A percentile compares a stretch with the other conserved stretches of the same genome.
Evolutionary conservation across 2,888 invertebrate genomes (phyloP).

Genomic region (Eupithecia inturbata): DNA sequence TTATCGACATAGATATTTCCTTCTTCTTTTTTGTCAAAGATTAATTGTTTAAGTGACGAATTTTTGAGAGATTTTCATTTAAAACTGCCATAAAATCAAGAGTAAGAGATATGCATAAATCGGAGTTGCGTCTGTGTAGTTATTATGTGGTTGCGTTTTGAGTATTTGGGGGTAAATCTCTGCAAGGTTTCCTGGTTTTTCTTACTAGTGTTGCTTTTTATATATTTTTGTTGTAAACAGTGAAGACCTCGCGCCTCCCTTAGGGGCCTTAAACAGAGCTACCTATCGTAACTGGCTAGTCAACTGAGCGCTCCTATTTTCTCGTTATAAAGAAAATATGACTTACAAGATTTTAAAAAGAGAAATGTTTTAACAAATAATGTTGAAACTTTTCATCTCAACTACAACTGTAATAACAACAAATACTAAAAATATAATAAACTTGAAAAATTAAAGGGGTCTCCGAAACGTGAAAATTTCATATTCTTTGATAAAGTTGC

Average conservation of each 20-base stretch:
- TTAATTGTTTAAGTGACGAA: too few species aligned
- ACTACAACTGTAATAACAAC: too few species aligned
- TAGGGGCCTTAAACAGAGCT: not conserved
- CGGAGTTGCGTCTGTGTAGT: not conserved
- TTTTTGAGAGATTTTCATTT: too few species aligned
- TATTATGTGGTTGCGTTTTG: too few species aligned
- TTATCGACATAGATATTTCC: not conserved
- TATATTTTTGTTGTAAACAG: not conserved
- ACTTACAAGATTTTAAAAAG: not conserved
- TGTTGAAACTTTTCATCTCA: conserved; percentile 2
- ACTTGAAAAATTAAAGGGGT: too few species aligned
- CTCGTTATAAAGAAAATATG: conserved; percentile 5
- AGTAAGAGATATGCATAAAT: too few species aligned
- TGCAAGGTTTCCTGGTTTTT: not conserved
- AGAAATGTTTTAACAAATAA: not conserved
- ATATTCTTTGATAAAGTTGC: too few species aligned
- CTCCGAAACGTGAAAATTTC: too few species aligned
- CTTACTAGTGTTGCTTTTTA: not conserved
- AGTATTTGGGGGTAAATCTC: not conserved
- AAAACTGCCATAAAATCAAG: too few species aligned
- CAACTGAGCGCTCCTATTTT: not conserved
- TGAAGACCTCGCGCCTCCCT: not conserved
- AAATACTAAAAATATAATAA: too few species aligned
- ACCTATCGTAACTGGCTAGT: not conserved
- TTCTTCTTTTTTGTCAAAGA: not conserved